Base-by-base conservation (phyloP, 2,113 vertebrate species). In the Panthera leo region DNA sequence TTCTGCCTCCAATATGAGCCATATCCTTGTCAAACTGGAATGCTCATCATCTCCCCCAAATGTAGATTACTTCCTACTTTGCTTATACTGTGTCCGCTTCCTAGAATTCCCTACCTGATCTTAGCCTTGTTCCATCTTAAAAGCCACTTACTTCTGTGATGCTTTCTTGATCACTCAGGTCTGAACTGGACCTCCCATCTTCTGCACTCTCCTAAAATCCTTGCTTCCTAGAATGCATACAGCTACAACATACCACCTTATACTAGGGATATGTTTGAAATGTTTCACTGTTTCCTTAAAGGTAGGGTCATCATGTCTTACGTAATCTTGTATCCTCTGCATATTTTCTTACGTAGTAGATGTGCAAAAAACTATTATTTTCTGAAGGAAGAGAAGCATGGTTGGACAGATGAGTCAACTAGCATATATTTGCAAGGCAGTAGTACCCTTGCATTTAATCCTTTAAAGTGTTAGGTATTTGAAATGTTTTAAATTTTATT, bases 401-500 rank as follows among this genome's bases (percentile, higher is more conserved):
- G 29, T 42, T 93, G 23, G 45, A 80, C 45, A 23, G 51, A 70
- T 89, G 18, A 95, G 16, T 89, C 82, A 83, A 1, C 23, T 65
- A 84, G 29, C 42, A 58, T 73, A 7, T 83, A 21, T 94, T 94
- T 93, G 63, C 5, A 86, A 91, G 29, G 9, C 45, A 65, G 0
- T 85, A 65, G 0, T 85, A 25, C 61, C 27, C 21, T 4, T 88
- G 29, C 3, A 58, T 91, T 95, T 78, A 76, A 67, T 42, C 25
- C 58, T 83, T 76, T 88, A 51, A 93, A 85, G n/a, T 84, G 18
- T 94, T 88, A 71, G 11, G 10, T 88, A 85, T 65, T 83, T 75
- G 21, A 87, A 92, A 55, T 94, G 15, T 80, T 94, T 95, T 39
- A 87, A 89, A 23, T 65, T 87, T 75, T 83, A 31, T 84, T 73